Evolutionary conservation across 2,797 vertebrate species (phyloP).

Genomic region (Brachyalestes nurse): DNA sequence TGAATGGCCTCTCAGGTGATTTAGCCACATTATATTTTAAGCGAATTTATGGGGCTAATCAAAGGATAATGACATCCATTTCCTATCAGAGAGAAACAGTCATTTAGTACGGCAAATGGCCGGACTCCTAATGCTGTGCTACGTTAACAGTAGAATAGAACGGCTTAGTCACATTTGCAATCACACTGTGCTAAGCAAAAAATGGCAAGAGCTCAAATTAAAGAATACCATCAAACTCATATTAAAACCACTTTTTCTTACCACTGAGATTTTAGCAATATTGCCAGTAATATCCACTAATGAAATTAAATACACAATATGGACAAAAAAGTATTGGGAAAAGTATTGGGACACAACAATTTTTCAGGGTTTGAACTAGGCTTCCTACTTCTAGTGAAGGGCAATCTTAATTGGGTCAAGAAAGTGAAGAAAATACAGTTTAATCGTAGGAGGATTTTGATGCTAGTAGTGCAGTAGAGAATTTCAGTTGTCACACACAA

Average conservation of each 20-base stretch:
- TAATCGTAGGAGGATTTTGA: neutral
- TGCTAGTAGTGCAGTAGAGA: conserved; percentile 6
- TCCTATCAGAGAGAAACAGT: conserved; percentile 11
- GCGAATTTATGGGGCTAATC: conserved; percentile 58
- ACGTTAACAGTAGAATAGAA: conserved; percentile 14
- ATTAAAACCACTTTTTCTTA: too few species aligned
- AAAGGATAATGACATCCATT: conserved; percentile 47
- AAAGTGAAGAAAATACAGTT: too few species aligned
- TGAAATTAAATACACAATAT: too few species aligned
- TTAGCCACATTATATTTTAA: conserved; percentile 49
- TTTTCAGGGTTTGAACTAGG: too few species aligned
- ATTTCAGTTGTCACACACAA: conserved; percentile 13
- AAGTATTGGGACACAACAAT: too few species aligned
- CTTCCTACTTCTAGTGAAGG: too few species aligned
- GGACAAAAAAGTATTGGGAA: too few species aligned
- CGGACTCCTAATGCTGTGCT: neutral
- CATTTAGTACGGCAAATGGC: conserved; percentile 17
- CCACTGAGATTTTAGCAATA: too few species aligned
- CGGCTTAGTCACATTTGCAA: conserved; percentile 2
- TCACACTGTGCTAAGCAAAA: neutral
- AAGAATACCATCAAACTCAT: neutral
- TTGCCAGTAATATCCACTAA: too few species aligned
- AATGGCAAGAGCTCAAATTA: neutral
- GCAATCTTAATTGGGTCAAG: too few species aligned
- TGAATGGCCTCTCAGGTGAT: conserved; percentile 22